Evolutionary conservation across 1,140 invertebrate species (phyloP).

Genomic region (Heterodera carotae): DNA sequence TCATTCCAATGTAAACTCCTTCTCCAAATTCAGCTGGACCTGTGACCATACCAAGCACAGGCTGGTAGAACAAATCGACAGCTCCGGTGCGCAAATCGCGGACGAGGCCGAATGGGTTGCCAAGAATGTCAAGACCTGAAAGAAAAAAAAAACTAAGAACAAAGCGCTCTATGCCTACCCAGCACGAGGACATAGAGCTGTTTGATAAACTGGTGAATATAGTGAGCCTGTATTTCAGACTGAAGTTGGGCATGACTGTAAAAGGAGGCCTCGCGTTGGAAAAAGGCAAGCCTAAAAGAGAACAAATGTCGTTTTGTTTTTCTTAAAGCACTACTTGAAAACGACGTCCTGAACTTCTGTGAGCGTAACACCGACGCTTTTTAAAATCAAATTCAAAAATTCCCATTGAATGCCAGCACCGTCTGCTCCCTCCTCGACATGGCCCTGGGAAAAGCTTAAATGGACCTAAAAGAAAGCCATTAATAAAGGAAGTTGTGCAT

Average conservation of each 20-base stretch:
- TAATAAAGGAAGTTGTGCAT: not conserved
- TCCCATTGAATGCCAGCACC: constrained; percentile 66
- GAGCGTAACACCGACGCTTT: constrained; percentile 80
- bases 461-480: constrained; percentile 72
- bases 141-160: not conserved
- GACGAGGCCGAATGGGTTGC: constrained; percentile 94
- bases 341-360: constrained; percentile 94
- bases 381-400: constrained; percentile 72
- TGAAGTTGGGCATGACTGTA: constrained; percentile 83
- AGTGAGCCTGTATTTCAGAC: constrained; percentile 82
- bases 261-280: constrained; percentile 85
- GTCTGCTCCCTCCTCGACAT: constrained; percentile 69
- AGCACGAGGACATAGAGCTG: constrained; percentile 91
- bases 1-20: constrained; percentile 76
- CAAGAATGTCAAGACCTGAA: constrained; percentile 94
- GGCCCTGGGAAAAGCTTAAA: constrained; percentile 76
- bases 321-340: constrained; percentile 74
- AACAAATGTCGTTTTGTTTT: constrained; percentile 9
- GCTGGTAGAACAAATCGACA: constrained; percentile 96
- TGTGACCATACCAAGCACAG: constrained; percentile 93
- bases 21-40: constrained; percentile 97
- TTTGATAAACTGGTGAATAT: constrained; percentile 85
- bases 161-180: not conserved
- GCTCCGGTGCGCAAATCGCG: constrained; percentile 90
- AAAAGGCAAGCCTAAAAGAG: constrained; percentile 81